phyloP scores from a whole-genome alignment of 1,140 invertebrate genomes.

The Drosophila setifemur region DNA sequence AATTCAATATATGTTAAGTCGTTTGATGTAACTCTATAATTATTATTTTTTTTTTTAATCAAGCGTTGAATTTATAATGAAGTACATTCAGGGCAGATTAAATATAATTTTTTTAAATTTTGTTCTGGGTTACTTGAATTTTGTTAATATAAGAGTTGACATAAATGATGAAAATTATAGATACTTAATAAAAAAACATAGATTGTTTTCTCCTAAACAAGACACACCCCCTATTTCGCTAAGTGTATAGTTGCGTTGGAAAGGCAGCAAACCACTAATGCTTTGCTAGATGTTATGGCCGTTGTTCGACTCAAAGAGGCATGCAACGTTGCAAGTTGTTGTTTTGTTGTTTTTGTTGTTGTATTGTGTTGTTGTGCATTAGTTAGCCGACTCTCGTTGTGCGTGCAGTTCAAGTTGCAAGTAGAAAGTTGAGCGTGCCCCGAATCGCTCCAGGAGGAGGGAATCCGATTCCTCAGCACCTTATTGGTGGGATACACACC shows the following conservation, averaged over 20 bases:
- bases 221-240: not conserved
- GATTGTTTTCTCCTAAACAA: too few species aligned
- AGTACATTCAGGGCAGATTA: too few species aligned
- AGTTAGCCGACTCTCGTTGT: conserved; percentile 46
- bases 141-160: too few species aligned
- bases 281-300: conserved; percentile 69
- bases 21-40: too few species aligned
- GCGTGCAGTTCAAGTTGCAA: conserved; percentile 58
- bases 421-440: conserved; percentile 20
- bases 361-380: too few species aligned
- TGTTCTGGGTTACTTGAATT: too few species aligned
- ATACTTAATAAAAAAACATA: too few species aligned
- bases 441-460: not conserved
- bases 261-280: conserved; percentile 54
- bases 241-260: conserved; percentile 3
- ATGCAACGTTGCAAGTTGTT: conserved; percentile 58
- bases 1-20: too few species aligned
- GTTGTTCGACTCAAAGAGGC: conserved; percentile 64
- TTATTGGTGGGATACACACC: conserved; percentile 11
- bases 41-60: too few species aligned
- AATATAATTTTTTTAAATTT: not conserved
- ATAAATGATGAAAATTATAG: too few species aligned
- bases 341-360: too few species aligned
- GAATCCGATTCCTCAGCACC: not conserved
- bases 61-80: too few species aligned